Conservation (phyloP, 53 echinoderm and acorn worm species). For the Mesocentrotus franciscanus region DNA sequence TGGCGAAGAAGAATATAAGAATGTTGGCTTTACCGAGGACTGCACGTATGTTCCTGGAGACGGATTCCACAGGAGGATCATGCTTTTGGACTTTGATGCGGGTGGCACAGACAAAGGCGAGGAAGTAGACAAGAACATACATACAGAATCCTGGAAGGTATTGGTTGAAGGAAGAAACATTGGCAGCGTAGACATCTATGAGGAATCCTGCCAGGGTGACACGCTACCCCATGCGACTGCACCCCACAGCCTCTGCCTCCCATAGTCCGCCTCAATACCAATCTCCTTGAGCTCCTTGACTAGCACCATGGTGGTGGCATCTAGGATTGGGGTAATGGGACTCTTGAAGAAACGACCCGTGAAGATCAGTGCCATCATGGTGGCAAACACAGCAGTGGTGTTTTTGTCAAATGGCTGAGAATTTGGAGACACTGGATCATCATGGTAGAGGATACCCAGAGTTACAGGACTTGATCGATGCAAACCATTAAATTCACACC, state of each 20-base stretch:
- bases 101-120: neutral
- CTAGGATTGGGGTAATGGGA: constrained; percentile 64
- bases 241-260: constrained; percentile 80
- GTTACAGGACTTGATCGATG: neutral
- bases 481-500: neutral
- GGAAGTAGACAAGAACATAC: constrained; percentile 9
- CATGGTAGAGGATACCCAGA: neutral
- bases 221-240: constrained; percentile 75
- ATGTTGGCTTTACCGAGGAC: constrained; percentile 68
- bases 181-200: constrained; percentile 66
- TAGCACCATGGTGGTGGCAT: constrained; percentile 68
- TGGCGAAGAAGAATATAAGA: constrained; percentile 69
- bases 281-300: constrained; percentile 62
- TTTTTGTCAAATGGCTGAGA: neutral
- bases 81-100: neutral
- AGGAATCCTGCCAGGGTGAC: constrained; percentile 66
- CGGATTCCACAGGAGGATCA: constrained; percentile 66
- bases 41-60: constrained; percentile 60
- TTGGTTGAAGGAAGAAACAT: constrained; percentile 1
- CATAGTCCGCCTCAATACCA: constrained; percentile 65
- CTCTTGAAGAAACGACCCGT: constrained; percentile 55
- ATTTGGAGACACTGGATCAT: neutral
- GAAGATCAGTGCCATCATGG: constrained; percentile 60
- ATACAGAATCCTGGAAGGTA: constrained; percentile 56
- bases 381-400: constrained; percentile 58